phyloP scores from a whole-genome alignment of 2,888 invertebrate species.

The Rotaria macrura region DNA sequence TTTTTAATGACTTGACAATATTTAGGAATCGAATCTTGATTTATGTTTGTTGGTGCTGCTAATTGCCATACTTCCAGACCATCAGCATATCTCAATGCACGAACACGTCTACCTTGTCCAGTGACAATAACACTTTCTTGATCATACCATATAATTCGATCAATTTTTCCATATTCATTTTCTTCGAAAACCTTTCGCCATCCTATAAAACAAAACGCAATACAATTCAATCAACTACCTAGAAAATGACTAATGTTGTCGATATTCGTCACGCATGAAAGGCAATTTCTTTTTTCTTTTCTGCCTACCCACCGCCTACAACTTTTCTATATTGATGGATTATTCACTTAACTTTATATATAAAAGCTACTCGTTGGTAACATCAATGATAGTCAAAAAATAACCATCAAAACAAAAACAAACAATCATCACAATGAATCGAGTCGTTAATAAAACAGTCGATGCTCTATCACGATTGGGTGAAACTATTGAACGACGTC shows the following conservation, averaged over 20 bases:
- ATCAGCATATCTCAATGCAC: constrained; percentile 24
- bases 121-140: constrained; percentile 25
- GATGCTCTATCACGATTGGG: not conserved
- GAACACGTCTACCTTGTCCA: constrained; percentile 23
- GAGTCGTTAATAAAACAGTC: not conserved
- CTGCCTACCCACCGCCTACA: not conserved
- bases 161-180: constrained; percentile 23
- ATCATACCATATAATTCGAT: constrained; percentile 23
- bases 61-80: constrained; percentile 31
- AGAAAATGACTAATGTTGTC: not conserved
- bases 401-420: not conserved
- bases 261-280: not conserved
- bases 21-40: not conserved
- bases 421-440: not conserved
- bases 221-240: not conserved
- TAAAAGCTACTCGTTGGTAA: not conserved
- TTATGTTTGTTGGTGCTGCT: not conserved
- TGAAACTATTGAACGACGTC: not conserved
- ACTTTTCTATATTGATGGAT: not conserved
- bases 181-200: constrained; percentile 33
- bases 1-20: not conserved
- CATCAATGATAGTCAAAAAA: not conserved
- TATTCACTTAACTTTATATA: not conserved
- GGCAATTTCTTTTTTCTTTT: not conserved
- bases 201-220: not conserved